Percentiles rank a stretch among this genome's conserved stretches.
Evolutionary conservation across 2,888 invertebrate species (phyloP).

Genomic region (Drosophila glabriapex): DNA sequence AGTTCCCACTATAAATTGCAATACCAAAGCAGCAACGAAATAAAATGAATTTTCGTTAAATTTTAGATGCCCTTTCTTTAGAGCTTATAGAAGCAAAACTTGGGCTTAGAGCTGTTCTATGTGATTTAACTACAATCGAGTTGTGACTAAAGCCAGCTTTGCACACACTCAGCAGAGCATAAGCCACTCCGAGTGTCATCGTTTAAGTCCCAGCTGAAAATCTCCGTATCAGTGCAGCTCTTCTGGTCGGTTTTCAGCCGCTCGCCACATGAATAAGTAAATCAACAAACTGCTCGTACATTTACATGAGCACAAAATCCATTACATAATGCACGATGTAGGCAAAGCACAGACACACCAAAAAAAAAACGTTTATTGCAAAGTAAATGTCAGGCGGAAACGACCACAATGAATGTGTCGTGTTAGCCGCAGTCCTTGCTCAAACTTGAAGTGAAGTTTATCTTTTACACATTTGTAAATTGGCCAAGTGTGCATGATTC

Average conservation of each 20-base stretch:
- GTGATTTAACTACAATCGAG: constrained; percentile 6
- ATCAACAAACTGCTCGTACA: constrained; percentile 36
- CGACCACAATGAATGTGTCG: constrained; percentile 17
- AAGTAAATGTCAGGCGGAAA: constrained; percentile 15
- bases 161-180: constrained; percentile 9
- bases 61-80: background rate
- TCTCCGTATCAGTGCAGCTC: constrained; percentile 18
- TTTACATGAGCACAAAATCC: constrained; percentile 1
- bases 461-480: constrained; percentile 31
- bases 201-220: constrained; percentile 14
- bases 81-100: background rate
- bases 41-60: background rate
- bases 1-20: background rate
- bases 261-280: constrained; percentile 63
- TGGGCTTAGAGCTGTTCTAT: background rate
- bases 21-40: background rate
- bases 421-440: constrained; percentile 15
- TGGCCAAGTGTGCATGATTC: constrained; percentile 12
- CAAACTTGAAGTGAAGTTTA: constrained; percentile 28
- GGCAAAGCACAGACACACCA: constrained; percentile 30
- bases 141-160: constrained; percentile 13
- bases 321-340: constrained; percentile 62
- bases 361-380: constrained; percentile 39
- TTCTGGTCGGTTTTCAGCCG: constrained; percentile 20
- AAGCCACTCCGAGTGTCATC: constrained; percentile 35